A percentile compares a stretch with the other conserved stretches of the same genome.
phyloP scores from a whole-genome alignment of 1,140 invertebrate genomes.

The Rhopalosiphum padi region DNA sequence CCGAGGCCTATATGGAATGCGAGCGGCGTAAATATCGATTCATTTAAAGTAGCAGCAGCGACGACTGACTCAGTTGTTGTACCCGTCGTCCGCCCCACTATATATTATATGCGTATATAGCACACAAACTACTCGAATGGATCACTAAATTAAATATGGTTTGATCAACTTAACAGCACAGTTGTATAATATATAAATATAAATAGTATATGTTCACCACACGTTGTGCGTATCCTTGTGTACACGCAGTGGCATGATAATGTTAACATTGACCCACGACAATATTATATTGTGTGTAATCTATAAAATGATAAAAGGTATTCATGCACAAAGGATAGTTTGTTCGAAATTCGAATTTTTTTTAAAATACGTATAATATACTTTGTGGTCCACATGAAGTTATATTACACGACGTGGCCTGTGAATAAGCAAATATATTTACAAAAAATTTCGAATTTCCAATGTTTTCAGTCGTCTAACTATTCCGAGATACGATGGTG shows the following conservation, averaged over 20 bases:
- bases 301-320: neutral
- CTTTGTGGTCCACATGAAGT: neutral
- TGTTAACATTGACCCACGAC: slow-evolving; percentile 26
- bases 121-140: neutral
- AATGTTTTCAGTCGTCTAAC: neutral
- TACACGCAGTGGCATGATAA: neutral
- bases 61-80: neutral
- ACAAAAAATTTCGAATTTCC: neutral
- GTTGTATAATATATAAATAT: neutral
- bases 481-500: neutral
- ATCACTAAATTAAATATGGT: slow-evolving; percentile 46
- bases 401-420: neutral
- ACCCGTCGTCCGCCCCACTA: slow-evolving; percentile 24
- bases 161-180: slow-evolving; percentile 21
- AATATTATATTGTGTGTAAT: neutral
- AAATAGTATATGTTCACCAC: neutral
- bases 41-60: slow-evolving; percentile 21
- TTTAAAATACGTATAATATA: neutral
- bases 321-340: neutral
- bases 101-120: neutral
- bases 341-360: neutral
- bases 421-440: neutral
- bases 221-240: neutral
- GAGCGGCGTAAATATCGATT: slow-evolving; percentile 36
- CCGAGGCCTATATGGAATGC: neutral